Evolutionary conservation across 2,113 vertebrate genomes (phyloP).

Genomic region (Columba livia): DNA sequence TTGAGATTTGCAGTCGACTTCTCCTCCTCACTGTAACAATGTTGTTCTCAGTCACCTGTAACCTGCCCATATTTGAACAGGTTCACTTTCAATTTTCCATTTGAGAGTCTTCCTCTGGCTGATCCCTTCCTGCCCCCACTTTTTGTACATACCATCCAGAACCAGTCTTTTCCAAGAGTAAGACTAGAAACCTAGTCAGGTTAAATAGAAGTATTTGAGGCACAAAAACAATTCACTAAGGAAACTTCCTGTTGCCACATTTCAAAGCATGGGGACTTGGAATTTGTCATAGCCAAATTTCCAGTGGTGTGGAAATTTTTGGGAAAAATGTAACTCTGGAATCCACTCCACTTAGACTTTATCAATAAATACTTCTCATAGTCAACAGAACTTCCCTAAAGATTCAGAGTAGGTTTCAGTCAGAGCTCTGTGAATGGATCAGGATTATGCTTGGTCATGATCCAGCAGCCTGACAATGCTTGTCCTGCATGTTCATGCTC

Average conservation of each 20-base stretch:
- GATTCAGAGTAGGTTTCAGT: background rate
- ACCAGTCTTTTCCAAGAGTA: background rate
- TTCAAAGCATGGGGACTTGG: background rate
- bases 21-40: accelerated
- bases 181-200: background rate
- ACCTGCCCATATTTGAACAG: background rate
- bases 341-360: background rate
- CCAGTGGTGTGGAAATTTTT: background rate
- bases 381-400: background rate
- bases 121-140: background rate
- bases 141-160: background rate
- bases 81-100: background rate
- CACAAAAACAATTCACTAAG: background rate
- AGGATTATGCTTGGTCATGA: background rate
- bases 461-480: background rate
- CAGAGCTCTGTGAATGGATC: background rate
- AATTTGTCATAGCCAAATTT: background rate
- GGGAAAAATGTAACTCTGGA: background rate
- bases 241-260: background rate
- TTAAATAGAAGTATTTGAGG: background rate
- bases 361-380: background rate
- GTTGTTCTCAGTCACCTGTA: background rate
- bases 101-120: background rate
- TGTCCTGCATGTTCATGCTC: background rate
- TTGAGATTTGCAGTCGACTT: background rate